Evolutionary conservation across 2,888 invertebrate genomes (phyloP).

Genomic region (Drosophila limbata): DNA sequence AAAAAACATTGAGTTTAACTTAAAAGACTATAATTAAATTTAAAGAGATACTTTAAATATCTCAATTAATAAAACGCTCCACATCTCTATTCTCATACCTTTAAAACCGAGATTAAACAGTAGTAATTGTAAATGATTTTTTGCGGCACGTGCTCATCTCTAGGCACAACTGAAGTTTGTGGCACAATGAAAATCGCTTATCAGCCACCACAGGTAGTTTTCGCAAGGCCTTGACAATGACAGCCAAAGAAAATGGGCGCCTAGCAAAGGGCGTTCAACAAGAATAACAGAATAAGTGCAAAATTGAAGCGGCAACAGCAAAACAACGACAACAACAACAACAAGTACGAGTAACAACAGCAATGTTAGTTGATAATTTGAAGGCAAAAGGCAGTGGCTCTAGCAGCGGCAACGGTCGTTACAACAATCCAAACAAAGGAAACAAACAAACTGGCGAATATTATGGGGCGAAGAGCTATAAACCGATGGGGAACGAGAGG

Average conservation of each 20-base stretch:
- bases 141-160: conserved; percentile 38
- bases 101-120: background rate
- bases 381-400: conserved; percentile 33
- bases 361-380: conserved; percentile 41
- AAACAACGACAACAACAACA: conserved; percentile 16
- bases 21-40: background rate
- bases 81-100: background rate
- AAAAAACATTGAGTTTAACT: background rate
- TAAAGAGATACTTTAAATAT: background rate
- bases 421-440: conserved; percentile 78
- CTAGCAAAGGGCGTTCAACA: conserved; percentile 23
- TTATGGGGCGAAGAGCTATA: conserved; percentile 51
- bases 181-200: conserved; percentile 47
- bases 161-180: conserved; percentile 5
- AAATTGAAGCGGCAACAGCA: conserved; percentile 40
- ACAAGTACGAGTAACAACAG: conserved; percentile 29
- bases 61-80: background rate
- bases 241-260: conserved; percentile 70
- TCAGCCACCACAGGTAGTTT: conserved; percentile 71
- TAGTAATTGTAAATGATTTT: conserved; percentile 4
- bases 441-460: conserved; percentile 70
- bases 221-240: conserved; percentile 75
- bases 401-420: conserved; percentile 56
- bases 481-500: conserved; percentile 24
- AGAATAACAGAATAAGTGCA: conserved; percentile 53